Conservation (phyloP, 2,888 invertebrate genomes). For the Drosophila anceps region DNA sequence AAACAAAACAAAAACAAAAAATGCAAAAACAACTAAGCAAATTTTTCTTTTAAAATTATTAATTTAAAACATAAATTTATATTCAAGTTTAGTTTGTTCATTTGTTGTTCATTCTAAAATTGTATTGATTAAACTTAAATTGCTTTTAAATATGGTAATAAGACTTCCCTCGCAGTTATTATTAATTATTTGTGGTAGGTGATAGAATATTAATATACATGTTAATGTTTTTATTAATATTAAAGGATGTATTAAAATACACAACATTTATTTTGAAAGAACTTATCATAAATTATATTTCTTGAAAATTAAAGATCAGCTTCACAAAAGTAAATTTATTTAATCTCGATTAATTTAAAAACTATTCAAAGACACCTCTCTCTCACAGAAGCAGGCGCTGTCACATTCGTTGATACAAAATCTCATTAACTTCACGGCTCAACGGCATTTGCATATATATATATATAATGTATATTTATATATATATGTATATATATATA, state of each 20-base stretch:
- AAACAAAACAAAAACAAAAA: no score
- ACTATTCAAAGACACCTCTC: conserved; percentile 52
- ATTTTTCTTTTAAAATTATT: no score
- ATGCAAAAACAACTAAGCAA: no score
- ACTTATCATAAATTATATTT: background rate
- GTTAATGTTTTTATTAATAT: no score
- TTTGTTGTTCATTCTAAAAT: no score
- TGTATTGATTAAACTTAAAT: background rate
- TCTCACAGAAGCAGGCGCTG: conserved; percentile 34
- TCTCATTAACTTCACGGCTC: conserved; percentile 62
- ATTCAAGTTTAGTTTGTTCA: background rate
- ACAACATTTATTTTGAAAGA: no score
- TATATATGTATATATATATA: conserved; percentile 11
- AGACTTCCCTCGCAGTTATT: no score
- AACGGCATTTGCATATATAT: conserved; percentile 49
- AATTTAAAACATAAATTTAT: no score
- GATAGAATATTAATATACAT: no score
- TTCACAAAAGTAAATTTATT: background rate
- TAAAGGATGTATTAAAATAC: no score
- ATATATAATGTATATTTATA: conserved; percentile 10
- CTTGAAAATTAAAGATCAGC: background rate
- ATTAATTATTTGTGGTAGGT: no score
- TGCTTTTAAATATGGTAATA: background rate
- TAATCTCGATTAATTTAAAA: background rate
- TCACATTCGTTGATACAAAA: conserved; percentile 55